These are phyloP conservation scores for Erannis defoliaria DNA, from an alignment of 2,888 invertebrate genomes.

Conservation along the genomic window DNA sequence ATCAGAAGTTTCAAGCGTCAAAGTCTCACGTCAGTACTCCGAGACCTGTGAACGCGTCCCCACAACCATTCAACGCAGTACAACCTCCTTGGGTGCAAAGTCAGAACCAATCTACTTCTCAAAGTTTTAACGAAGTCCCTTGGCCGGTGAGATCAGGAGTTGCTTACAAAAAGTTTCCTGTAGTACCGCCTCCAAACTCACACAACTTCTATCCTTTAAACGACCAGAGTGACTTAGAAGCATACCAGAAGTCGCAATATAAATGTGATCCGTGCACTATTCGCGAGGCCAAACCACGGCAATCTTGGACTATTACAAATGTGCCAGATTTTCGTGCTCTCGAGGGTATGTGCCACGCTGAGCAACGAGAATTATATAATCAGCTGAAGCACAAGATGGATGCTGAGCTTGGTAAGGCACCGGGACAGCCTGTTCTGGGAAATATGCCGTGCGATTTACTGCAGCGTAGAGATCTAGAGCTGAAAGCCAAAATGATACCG, in stretches of 20 bases:
- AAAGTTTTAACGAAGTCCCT: slow-evolving; percentile 72
- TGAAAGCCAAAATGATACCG: slow-evolving; percentile 83
- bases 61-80: slow-evolving; percentile 74
- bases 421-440: slow-evolving; percentile 72
- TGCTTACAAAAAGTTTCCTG: slow-evolving; percentile 76
- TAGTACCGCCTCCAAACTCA: slow-evolving; percentile 70
- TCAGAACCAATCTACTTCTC: slow-evolving; percentile 67
- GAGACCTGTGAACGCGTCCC: slow-evolving; percentile 71
- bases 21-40: slow-evolving; percentile 74
- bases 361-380: slow-evolving; percentile 77
- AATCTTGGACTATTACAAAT: slow-evolving; percentile 84
- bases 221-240: slow-evolving; percentile 74
- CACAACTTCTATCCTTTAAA: slow-evolving; percentile 76
- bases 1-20: slow-evolving; percentile 74
- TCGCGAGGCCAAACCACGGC: slow-evolving; percentile 78
- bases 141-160: slow-evolving; percentile 76
- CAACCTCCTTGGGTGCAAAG: slow-evolving; percentile 81
- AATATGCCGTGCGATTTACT: slow-evolving; percentile 73
- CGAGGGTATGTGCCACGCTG: slow-evolving; percentile 77
- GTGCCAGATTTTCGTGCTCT: slow-evolving; percentile 76
- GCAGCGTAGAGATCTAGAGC: slow-evolving; percentile 78
- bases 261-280: slow-evolving; percentile 77
- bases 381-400: slow-evolving; percentile 82
- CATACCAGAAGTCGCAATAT: slow-evolving; percentile 72
- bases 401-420: slow-evolving; percentile 78